Evolutionary conservation across 1,140 invertebrate genomes (phyloP), one percentile per base, ranked within the genome.

Genomic region (Drosophila obscura): DNA sequence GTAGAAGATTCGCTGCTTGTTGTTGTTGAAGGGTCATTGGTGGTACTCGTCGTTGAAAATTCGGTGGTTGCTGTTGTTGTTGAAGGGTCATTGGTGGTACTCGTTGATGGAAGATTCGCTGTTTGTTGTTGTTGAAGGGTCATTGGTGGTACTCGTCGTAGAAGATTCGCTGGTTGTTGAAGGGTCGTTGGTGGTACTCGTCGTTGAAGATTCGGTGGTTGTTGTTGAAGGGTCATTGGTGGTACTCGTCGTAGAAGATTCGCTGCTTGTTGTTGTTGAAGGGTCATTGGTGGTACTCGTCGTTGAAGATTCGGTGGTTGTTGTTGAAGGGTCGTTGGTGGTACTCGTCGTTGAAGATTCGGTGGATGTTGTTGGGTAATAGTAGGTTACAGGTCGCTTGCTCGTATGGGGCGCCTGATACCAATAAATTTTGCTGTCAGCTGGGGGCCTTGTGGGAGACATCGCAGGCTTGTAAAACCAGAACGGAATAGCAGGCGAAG

Each of bases 381-480:
- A 56, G 7, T 66, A 71, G 0, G 35, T 39, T 11, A 39, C 35
- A 39, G 67, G 64, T 13, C 9, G 8, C 4, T 0, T 57, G 1
- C 24, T 57, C 7, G 11, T 5, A 1, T 24, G 2, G 45, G 51
- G 5, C 35, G 24, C 9, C 24, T 11, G 7, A 48, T 44, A 7
- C 64, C 44, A 71, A 11, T 71, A 71, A 4, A 45, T 50, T 16
- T 35, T 15, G n/a, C 65, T 71, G 11, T 39, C 11, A 39, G 69
- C 45, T 8, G 35, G 51, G 2, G 45, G n/a, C 13, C 4, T 35
- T 9, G 8, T 15, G 5, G 45, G 26, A 1, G 65, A 13, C 2
- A 15, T 0, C 1, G 67, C 35, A 8, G 13, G 39, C 4, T 31
- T 43, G 11, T 44, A 43, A 31, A 7, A 1, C 67, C 51, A 58